Percentiles rank a stretch among this genome's conserved stretches.
Evolutionary conservation across 23 tunicate species (phyloP).

Genomic region (Ascidia mentula): DNA sequence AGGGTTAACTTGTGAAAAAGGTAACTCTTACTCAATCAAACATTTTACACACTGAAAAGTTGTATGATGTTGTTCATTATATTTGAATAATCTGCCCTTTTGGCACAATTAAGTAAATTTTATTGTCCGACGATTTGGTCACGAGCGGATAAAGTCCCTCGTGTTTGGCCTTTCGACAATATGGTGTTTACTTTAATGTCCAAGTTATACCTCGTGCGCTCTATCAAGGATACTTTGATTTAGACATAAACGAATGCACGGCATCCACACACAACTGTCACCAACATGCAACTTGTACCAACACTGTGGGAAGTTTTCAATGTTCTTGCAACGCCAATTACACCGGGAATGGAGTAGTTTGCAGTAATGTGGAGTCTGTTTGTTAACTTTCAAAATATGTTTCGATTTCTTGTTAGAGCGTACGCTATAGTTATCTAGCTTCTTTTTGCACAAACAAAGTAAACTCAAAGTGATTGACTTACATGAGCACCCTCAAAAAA

Average conservation of each 20-base stretch:
- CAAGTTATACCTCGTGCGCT: too few relatives aligned
- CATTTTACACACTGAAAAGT: too few relatives aligned
- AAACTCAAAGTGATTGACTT: too few relatives aligned
- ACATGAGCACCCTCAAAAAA: too few relatives aligned
- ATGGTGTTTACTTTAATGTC: too few relatives aligned
- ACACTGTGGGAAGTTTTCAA: neutral
- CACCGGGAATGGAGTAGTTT: neutral
- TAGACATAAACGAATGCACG: neutral
- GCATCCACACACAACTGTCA: neutral
- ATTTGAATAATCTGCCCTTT: neutral
- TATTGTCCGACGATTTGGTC: too few relatives aligned
- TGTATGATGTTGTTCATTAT: neutral
- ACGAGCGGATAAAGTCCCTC: too few relatives aligned
- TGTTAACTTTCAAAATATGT: neutral
- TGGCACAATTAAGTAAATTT: neutral
- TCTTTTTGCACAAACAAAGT: too few relatives aligned
- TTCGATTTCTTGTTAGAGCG: neutral
- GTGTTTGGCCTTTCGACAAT: too few relatives aligned
- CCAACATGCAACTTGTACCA: neutral
- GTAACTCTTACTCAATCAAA: too few relatives aligned
- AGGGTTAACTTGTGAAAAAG: too few relatives aligned
- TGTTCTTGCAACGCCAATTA: neutral
- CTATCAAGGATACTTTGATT: neutral
- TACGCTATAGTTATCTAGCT: too few relatives aligned
- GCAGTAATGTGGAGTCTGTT: neutral